A percentile compares a stretch with the other conserved stretches of the same genome.
Conservation (phyloP, 2,797 vertebrate species). For the Chrysocyon brachyurus region DNA sequence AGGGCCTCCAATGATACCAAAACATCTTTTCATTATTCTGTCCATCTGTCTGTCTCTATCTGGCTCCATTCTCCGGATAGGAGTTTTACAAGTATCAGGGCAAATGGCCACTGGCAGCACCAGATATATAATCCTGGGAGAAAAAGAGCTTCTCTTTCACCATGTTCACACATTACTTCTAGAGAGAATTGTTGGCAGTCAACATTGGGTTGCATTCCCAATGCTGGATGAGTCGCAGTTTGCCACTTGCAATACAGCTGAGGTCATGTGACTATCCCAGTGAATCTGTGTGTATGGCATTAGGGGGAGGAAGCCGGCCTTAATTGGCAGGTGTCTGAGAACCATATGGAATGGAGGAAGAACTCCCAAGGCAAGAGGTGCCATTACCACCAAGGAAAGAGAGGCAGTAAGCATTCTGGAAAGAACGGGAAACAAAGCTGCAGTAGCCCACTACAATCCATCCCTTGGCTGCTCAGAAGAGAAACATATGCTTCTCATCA, state of each 20-base stretch:
- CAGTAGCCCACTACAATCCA: not conserved
- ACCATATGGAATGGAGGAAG: not conserved
- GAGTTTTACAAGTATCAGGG: not conserved
- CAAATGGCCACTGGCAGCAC: not conserved
- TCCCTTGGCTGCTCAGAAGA: not conserved
- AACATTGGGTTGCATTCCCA: not conserved
- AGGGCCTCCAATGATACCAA: not conserved
- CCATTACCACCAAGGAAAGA: not conserved
- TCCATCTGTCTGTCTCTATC: not conserved
- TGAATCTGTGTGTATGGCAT: not conserved
- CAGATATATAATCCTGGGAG: not conserved
- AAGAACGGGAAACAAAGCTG: not conserved
- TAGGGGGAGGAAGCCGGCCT: not conserved
- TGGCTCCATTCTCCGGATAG: not conserved
- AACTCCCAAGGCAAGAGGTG: not conserved
- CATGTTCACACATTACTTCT: not conserved
- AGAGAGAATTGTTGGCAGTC: not conserved
- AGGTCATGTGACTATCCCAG: not conserved
- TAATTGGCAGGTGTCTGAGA: not conserved
- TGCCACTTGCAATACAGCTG: not conserved
- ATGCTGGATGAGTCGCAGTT: not conserved
- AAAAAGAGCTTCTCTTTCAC: not conserved
- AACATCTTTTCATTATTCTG: not conserved
- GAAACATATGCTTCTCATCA: not conserved
- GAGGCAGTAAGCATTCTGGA: not conserved